These are phyloP conservation scores for Bufo bufo DNA, from an alignment of 2,113 vertebrate species.

Conservation along the genomic window DNA sequence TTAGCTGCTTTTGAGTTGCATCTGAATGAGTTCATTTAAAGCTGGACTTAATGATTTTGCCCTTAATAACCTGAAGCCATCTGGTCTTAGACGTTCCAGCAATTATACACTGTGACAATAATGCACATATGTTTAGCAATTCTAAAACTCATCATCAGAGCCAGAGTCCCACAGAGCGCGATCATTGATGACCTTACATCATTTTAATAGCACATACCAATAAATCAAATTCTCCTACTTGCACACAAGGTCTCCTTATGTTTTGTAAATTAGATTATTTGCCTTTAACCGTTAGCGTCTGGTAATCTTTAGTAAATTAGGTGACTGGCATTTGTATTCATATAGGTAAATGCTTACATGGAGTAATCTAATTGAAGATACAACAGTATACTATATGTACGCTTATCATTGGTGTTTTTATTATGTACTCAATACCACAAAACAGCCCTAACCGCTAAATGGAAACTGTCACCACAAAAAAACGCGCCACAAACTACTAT, in stretches of 20 bases:
- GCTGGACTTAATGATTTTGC: slow-evolving; percentile 53
- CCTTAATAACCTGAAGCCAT: slow-evolving; percentile 57
- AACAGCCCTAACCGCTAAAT: no score
- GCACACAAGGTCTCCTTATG: background rate
- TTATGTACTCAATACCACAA: no score
- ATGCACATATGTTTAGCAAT: slow-evolving; percentile 56
- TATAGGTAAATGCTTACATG: no score
- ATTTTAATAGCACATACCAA: slow-evolving; percentile 43
- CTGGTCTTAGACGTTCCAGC: slow-evolving; percentile 50
- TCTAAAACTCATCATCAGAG: slow-evolving; percentile 41
- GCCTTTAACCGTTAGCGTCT: background rate
- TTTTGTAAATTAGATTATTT: background rate
- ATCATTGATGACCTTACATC: slow-evolving; percentile 42
- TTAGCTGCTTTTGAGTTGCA: slow-evolving; percentile 34
- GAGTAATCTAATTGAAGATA: no score
- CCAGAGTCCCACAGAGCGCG: slow-evolving; percentile 49
- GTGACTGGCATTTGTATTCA: no score
- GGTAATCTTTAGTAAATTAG: background rate
- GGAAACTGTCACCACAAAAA: no score
- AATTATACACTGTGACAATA: slow-evolving; percentile 57
- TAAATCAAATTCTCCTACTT: slow-evolving; percentile 20
- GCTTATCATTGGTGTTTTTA: no score
- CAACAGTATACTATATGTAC: no score
- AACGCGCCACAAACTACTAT: no score
- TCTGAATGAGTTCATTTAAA: slow-evolving; percentile 52